Base-by-base conservation (phyloP, 1,140 invertebrate genomes). In the Dendroctonus valens region DNA sequence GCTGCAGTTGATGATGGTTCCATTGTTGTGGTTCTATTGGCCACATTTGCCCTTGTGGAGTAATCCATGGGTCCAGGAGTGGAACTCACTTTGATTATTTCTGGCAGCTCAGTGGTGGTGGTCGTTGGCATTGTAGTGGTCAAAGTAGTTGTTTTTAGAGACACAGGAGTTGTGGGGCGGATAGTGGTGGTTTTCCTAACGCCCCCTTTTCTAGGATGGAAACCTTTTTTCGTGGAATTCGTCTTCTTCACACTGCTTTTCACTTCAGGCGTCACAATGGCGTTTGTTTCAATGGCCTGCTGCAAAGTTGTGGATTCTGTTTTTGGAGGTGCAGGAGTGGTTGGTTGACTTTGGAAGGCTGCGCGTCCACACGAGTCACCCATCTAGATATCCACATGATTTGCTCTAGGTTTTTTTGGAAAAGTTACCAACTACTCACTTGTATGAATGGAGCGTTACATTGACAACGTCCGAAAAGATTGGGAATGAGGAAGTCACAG, bases 401-500 rank as follows among this genome's bases (percentile, higher is more conserved):
- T 12, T 12, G 11, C 1, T 1, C 2, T 12, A 9, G 5, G 9
- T 52, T 0, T 12, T 52, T n/a, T 0, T 1, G 15, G 8, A n/a
- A 14, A 39, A 14, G 6, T 9, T 3, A 11, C n/a, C 9, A 37
- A 9, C 14, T 44, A 84, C 26, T 26, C 26, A 26, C 80, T 78
- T 87, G 85, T 59, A 83, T 83, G 75, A 86, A 86, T 15, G 86
- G 85, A 2, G 85, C 81, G 64, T 87, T 89, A 76, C 92, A 96
- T 59, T 89, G 86, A 74, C 93, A 96, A 74, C 91, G 85, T 49
- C 93, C 93, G 74, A 94, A 93, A 6, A 94, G 84, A 77, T 93
- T 90, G 8, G 91, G 91, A 68, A 96, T 92, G 6, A 94, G 83
- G 76, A 91, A 95, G 77, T 94, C 91, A 66, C 93, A 96, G 72